Evolutionary conservation across 2,113 vertebrate genomes (phyloP), one percentile per base, ranked within the genome.

Genomic region (Sinosuthora webbiana): DNA sequence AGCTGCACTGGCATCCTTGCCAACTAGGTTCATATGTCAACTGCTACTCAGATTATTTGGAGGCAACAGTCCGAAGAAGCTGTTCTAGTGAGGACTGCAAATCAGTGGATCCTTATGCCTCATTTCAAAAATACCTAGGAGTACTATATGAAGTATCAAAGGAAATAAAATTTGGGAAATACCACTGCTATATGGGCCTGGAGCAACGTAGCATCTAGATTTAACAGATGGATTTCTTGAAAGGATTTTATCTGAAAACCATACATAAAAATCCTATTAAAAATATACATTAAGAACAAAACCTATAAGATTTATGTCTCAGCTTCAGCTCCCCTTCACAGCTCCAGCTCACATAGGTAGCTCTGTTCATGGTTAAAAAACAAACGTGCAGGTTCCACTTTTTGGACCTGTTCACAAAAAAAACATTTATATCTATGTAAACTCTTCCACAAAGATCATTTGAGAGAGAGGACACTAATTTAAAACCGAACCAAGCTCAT

Each of bases 21-120:
- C 92, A 93, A 73, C 8, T 25, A 82, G 71, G 92, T 92, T 98
- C 96, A 78, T 73, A 68, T 87, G 83, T 95, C 97, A 96, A 91
- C 87, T 35, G 79, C 87, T 56, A 70, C 87, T 83, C 2, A 0
- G 84, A 76, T 93, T 94, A 81, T 31, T 83, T 93, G 83, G 57
- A 90, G 71, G 60, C 53, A 93, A 81, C 68, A 97, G 90, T 81
- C 93, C 89, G 15, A 64, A 91, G 52, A 82, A 85, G 50, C 62
- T 64, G 42, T 80, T 77, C 79, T 82, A 96, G 81, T 75, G 89
- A 95, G 67, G 83, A 73, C 84, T 90, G 85, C 87, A 96, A 93
- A 96, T 95, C 82, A 79, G 68, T 60, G n/a, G 39, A 95, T 71
- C 63, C 45, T 78, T 79, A 91, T 60, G 74, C 65, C 77, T 91